These are phyloP conservation scores for Halcyon badia DNA, from an alignment of 2,797 vertebrate genomes.

Conservation along the genomic window DNA sequence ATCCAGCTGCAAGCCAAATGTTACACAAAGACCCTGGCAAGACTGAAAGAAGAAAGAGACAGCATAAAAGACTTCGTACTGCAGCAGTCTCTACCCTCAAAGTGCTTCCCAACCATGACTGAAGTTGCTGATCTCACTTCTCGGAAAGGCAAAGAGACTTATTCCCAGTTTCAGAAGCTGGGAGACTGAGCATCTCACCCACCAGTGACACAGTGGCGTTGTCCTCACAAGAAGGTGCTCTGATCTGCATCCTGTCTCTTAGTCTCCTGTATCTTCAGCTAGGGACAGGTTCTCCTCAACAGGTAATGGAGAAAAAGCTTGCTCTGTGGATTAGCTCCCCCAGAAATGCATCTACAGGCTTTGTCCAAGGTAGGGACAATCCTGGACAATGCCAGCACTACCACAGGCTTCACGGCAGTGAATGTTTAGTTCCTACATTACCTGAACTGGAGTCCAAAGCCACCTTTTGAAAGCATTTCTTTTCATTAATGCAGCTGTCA, in stretches of 20 bases:
- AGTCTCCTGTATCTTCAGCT: not conserved
- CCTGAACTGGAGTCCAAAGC: not conserved
- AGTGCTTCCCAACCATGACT: not conserved
- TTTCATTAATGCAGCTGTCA: not conserved
- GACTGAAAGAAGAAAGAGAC: slow-evolving; percentile 11
- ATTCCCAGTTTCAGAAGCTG: not conserved
- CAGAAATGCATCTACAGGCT: not conserved
- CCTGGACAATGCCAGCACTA: not conserved
- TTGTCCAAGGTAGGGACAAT: not conserved
- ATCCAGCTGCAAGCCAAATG: slow-evolving; percentile 49
- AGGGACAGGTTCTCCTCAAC: not conserved
- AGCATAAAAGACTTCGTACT: not conserved
- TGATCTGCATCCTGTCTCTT: not conserved
- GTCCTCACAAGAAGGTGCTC: not conserved
- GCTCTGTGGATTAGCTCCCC: not conserved
- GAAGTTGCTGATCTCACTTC: slow-evolving; percentile 22
- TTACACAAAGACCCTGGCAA: slow-evolving; percentile 50
- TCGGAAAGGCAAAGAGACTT: not conserved
- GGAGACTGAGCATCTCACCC: not conserved
- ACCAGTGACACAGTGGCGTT: not conserved
- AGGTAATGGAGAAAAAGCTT: not conserved
- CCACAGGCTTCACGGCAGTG: not conserved
- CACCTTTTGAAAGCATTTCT: not conserved
- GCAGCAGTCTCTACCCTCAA: not conserved
- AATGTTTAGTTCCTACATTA: not conserved